A percentile compares a stretch with the other conserved stretches of the same genome.
These are phyloP conservation scores for Ormyrus nitidulus DNA, from an alignment of 2,888 invertebrate species.

Conservation along the genomic window DNA sequence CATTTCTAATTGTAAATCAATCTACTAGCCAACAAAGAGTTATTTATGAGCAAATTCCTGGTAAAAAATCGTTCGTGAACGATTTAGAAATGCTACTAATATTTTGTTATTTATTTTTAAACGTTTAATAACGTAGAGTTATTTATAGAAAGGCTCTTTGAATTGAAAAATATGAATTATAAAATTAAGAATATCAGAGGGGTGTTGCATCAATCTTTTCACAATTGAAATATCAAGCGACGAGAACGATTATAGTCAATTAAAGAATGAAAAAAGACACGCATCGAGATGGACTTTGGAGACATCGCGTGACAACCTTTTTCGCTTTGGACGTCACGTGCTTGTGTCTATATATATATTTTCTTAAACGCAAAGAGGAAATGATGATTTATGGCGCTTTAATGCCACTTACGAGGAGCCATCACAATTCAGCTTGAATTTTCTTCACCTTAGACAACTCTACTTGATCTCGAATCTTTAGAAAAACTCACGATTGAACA, in stretches of 20 bases:
- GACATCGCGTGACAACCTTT: slow-evolving; percentile 31
- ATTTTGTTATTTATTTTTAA: neutral
- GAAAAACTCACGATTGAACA: too few species aligned
- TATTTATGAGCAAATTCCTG: too few species aligned
- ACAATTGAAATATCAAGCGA: slow-evolving; percentile 35
- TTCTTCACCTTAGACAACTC: slow-evolving; percentile 19
- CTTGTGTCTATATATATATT: neutral
- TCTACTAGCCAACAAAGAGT: too few species aligned
- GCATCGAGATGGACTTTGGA: slow-evolving; percentile 12
- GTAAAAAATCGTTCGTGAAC: too few species aligned
- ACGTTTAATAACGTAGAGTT: neutral
- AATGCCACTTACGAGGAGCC: slow-evolving; percentile 35
- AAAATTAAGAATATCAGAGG: slow-evolving; percentile 1
- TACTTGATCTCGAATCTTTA: neutral
- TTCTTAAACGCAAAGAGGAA: slow-evolving; percentile 34
- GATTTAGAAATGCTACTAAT: too few species aligned
- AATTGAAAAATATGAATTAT: neutral
- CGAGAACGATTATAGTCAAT: slow-evolving; percentile 22
- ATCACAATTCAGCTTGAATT: slow-evolving; percentile 32
- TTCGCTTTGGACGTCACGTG: slow-evolving; percentile 22
- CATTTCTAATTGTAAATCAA: too few species aligned
- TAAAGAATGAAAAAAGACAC: slow-evolving; percentile 21
- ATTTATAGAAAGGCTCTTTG: neutral
- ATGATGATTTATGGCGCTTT: slow-evolving; percentile 52
- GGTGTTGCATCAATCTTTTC: neutral